These are phyloP conservation scores for Ptychodera flava DNA, from an alignment of 35 echinoderm and acorn worm genomes.

Conservation along the genomic window DNA sequence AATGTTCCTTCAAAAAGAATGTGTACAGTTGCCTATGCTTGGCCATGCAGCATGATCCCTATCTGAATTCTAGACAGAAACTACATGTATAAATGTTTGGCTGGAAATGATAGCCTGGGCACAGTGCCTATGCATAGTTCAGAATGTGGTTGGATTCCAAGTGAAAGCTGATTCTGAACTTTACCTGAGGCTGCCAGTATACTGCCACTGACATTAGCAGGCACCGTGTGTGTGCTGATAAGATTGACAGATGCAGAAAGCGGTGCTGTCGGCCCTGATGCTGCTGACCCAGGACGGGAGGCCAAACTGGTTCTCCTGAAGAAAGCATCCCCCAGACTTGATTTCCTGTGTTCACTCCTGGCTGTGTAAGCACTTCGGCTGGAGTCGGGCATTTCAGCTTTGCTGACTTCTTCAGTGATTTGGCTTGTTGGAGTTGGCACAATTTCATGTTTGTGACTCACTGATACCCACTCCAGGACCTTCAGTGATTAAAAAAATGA, in stretches of 20 bases:
- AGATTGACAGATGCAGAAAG: constrained; percentile 45
- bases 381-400: background rate
- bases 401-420: background rate
- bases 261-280: constrained; percentile 6
- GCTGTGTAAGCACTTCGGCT: background rate
- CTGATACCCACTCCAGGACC: constrained; percentile 74
- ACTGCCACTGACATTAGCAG: constrained; percentile 68
- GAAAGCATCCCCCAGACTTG: background rate
- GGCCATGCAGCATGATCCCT: too few relatives aligned
- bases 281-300: background rate
- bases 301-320: background rate
- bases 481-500: constrained; percentile 15
- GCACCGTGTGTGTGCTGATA: constrained; percentile 46
- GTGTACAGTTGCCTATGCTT: too few relatives aligned
- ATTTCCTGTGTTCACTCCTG: background rate
- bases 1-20: too few relatives aligned
- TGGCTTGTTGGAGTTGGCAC: constrained; percentile 21
- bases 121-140: too few relatives aligned
- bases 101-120: too few relatives aligned
- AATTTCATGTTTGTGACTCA: constrained; percentile 58
- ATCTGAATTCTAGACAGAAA: too few relatives aligned
- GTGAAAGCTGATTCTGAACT: too few relatives aligned
- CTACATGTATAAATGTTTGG: too few relatives aligned
- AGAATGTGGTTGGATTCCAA: too few relatives aligned
- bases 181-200: too few relatives aligned